Base-by-base conservation (phyloP, 2,888 invertebrate species). In the Apamea crenata region DNA sequence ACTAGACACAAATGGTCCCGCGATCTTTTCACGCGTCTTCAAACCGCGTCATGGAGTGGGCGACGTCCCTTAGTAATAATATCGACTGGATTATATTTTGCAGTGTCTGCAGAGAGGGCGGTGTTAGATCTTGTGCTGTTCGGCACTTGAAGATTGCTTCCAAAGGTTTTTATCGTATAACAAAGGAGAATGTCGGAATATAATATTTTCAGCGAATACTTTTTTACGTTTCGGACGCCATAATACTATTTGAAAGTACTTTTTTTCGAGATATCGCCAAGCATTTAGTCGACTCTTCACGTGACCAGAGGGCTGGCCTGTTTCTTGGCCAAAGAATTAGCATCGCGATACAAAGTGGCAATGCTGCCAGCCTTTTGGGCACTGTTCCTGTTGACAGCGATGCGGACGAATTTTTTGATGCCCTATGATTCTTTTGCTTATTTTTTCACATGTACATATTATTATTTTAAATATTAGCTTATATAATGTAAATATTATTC, bases 101-200 rank as follows among this genome's bases (percentile, higher is more conserved):
- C 69, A 29, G 29, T 25, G 21, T 87, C 53, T 53, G 80, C 85
- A 77, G 63, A 40, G 83, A 71, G 84, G 87, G 85, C 2, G 25
- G 50, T 21, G 32, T 21, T 47, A 36, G 14, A 50, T 74, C 66
- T 61, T 59, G 21, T 61, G 16, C 16, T 80, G 83, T 87, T 56
- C 75, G 84, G 75, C 77, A 73, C 84, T 84, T 67, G 36, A 80
- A 32, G 6, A 73, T 53, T 16, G 80, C 80, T 53, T 47, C 25
- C 21, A 10, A 29, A 18, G 25, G 29, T 4, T 21, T 67, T 61
- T 53, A 10, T 44, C 50, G 40, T 2, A 0, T 14, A 1, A 59
- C 65, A 70, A 70, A 83, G n/a, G 18, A 74, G 50, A 44, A 53
- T n/a, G 12, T 29, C 40, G 32, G 25, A 29, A 29, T 10, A 72